Conservation (phyloP, 2,888 invertebrate genomes). For the Boloria euphrosyne region DNA sequence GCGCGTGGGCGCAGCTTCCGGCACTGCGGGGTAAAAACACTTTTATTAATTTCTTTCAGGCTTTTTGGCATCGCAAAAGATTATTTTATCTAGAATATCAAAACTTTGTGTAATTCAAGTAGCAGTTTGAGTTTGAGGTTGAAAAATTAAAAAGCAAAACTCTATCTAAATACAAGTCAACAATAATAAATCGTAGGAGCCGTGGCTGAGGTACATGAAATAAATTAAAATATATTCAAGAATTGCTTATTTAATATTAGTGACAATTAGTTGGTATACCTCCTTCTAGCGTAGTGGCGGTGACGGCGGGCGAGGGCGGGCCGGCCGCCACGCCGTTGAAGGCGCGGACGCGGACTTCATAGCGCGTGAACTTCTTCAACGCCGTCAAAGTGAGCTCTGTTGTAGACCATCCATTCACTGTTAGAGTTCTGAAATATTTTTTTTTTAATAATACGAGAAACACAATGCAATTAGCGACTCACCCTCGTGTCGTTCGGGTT, state of each 20-base stretch:
- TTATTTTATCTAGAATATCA: too few relatives aligned
- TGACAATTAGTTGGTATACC: slow-evolving; percentile 61
- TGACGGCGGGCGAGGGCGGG: slow-evolving; percentile 86
- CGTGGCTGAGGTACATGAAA: too few relatives aligned
- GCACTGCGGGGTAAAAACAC: slow-evolving; percentile 71
- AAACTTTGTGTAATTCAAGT: too few relatives aligned
- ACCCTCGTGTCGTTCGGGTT: too few relatives aligned
- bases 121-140: too few relatives aligned
- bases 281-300: slow-evolving; percentile 88
- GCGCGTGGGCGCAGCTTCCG: slow-evolving; percentile 85
- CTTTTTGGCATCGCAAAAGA: not conserved
- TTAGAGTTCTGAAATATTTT: slow-evolving; percentile 76
- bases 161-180: too few relatives aligned
- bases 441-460: too few relatives aligned
- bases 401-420: slow-evolving; percentile 88
- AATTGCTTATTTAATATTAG: not conserved
- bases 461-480: too few relatives aligned
- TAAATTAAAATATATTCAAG: too few relatives aligned
- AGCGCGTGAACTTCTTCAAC: slow-evolving; percentile 89
- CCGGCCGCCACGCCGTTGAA: slow-evolving; percentile 92
- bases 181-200: too few relatives aligned
- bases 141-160: too few relatives aligned
- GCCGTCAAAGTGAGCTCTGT: slow-evolving; percentile 84
- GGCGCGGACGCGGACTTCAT: slow-evolving; percentile 89
- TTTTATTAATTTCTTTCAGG: not conserved